phyloP scores from a whole-genome alignment of 1,140 invertebrate species.

The Odontomachus brunneus region DNA sequence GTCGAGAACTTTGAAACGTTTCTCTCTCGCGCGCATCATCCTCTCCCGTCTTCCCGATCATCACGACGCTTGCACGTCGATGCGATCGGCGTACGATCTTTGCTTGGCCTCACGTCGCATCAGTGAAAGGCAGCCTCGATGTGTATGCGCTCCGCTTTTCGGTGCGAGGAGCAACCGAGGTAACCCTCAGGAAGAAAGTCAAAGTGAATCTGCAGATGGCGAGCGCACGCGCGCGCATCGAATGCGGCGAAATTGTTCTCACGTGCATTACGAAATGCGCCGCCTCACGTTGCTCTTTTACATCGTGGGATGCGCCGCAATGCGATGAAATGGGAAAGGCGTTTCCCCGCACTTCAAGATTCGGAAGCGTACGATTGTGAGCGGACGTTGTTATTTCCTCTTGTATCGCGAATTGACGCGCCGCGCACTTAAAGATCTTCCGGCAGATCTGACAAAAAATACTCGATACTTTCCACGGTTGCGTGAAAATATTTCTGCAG shows the following conservation, averaged over 20 bases:
- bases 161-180: not conserved
- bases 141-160: not conserved
- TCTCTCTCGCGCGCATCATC: too few species aligned
- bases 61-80: not conserved
- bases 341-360: too few species aligned
- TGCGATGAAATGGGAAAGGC: not conserved
- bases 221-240: not conserved
- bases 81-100: not conserved
- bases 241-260: not conserved
- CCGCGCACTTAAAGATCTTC: too few species aligned
- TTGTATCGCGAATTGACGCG: too few species aligned
- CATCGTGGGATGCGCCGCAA: not conserved
- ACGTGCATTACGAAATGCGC: not conserved
- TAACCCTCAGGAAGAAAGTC: conserved; percentile 52
- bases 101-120: not conserved
- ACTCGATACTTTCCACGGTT: too few species aligned
- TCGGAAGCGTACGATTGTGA: too few species aligned
- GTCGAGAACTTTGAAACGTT: too few species aligned
- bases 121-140: not conserved
- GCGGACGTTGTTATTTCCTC: too few species aligned
- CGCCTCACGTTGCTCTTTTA: not conserved
- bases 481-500: too few species aligned
- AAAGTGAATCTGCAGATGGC: conserved; percentile 33
- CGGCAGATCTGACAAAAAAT: too few species aligned
- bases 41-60: too few species aligned